These are phyloP conservation scores for Drosophila yakuba DNA, from an alignment of 1,140 invertebrate genomes.

Conservation along the genomic window DNA sequence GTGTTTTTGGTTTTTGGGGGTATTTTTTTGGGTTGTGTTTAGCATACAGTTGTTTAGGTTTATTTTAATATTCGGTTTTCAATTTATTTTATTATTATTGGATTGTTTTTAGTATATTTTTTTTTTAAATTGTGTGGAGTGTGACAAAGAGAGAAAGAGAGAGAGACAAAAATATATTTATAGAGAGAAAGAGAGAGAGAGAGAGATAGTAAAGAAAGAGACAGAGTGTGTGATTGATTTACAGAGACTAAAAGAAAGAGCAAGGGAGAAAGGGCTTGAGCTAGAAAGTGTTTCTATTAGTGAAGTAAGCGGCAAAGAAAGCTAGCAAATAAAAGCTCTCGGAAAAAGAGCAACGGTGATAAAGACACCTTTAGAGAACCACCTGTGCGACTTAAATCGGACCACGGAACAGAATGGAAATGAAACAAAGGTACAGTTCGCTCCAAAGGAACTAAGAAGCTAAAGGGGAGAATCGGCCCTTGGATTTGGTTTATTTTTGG, in stretches of 20 bases:
- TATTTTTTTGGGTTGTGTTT: slow-evolving; percentile 58
- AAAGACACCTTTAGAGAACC: slow-evolving; percentile 7
- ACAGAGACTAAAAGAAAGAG: slow-evolving; percentile 28
- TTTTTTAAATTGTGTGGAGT: slow-evolving; percentile 55
- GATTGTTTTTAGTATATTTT: slow-evolving; percentile 44
- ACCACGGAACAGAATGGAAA: slow-evolving; percentile 34
- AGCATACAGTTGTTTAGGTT: slow-evolving; percentile 62
- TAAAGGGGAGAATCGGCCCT: slow-evolving; percentile 10
- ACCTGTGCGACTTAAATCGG: slow-evolving; percentile 17
- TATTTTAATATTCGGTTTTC: slow-evolving; percentile 51
- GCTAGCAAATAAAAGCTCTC: slow-evolving; percentile 25
- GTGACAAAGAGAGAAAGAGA: slow-evolving; percentile 59
- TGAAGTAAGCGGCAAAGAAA: slow-evolving; percentile 50
- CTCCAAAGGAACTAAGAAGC: slow-evolving; percentile 9
- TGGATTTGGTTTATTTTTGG: slow-evolving; percentile 1
- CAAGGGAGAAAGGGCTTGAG: slow-evolving; percentile 19
- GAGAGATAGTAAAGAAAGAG: slow-evolving; percentile 61
- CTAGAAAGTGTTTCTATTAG: slow-evolving; percentile 46
- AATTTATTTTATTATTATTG: slow-evolving; percentile 50
- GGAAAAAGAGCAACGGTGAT: slow-evolving; percentile 5
- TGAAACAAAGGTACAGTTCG: slow-evolving; percentile 30
- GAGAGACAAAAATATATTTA: slow-evolving; percentile 48
- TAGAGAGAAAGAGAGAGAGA: slow-evolving; percentile 59
- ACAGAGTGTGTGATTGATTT: slow-evolving; percentile 27
- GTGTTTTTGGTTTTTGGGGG: slow-evolving; percentile 52